Evolutionary conservation across 2,113 vertebrate genomes (phyloP).

Genomic region (Menura novaehollandiae): DNA sequence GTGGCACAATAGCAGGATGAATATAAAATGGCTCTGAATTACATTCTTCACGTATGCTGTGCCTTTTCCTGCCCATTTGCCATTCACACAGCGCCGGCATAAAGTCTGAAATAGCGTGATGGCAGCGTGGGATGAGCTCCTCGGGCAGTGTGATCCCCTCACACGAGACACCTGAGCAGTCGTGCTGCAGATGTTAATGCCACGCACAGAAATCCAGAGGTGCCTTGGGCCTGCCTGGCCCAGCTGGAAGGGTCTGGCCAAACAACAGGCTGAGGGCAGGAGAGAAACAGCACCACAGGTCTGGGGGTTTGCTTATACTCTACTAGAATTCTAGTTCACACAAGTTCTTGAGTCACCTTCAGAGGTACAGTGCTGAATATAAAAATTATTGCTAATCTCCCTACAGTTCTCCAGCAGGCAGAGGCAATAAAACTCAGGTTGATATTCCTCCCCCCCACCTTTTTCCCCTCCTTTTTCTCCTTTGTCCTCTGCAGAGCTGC

Average conservation of each 20-base stretch:
- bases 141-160: neutral
- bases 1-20: neutral
- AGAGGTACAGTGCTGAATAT: slow-evolving; percentile 20
- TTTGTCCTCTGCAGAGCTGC: slow-evolving; percentile 26
- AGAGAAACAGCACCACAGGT: neutral
- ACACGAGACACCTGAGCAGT: neutral
- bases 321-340: neutral
- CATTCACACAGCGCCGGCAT: rapidly evolving
- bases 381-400: slow-evolving; percentile 59
- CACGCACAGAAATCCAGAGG: neutral
- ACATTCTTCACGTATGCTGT: neutral
- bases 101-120: neutral
- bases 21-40: neutral
- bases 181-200: neutral
- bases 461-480: neutral
- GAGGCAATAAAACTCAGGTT: slow-evolving; percentile 45
- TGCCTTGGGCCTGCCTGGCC: neutral
- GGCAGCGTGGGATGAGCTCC: neutral
- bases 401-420: slow-evolving; percentile 40
- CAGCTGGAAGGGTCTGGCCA: neutral
- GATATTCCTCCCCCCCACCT: neutral
- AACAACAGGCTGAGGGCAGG: neutral
- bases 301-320: neutral
- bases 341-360: slow-evolving; percentile 43
- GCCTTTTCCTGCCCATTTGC: neutral